phyloP scores from a whole-genome alignment of 2,113 vertebrate genomes.

The Brachionichthys hirsutus region DNA sequence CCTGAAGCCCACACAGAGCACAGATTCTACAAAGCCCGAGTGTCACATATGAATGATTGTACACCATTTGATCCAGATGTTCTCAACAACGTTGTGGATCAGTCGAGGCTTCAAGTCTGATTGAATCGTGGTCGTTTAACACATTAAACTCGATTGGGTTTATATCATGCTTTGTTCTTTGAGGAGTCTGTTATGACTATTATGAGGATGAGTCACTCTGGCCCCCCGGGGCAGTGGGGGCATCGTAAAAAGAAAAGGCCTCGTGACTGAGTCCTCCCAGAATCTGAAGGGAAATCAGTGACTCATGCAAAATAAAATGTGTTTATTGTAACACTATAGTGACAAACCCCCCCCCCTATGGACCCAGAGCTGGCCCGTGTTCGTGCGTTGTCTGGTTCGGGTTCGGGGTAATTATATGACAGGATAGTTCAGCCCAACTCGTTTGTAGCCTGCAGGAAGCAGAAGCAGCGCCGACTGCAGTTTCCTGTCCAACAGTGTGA shows the following conservation, averaged over 20 bases:
- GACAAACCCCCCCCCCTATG: no score
- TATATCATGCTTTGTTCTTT: no score
- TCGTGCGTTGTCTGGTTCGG: constrained; percentile 60
- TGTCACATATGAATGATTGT: constrained; percentile 29
- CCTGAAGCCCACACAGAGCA: constrained; percentile 20
- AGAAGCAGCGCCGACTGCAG: constrained; percentile 75
- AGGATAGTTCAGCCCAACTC: constrained; percentile 69
- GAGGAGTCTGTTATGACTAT: no score
- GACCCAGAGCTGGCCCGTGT: constrained; percentile 41
- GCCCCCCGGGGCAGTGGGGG: no score
- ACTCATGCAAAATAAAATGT: not conserved
- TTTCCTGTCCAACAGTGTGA: constrained; percentile 75
- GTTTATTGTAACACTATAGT: no score
- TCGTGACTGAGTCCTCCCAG: constrained; percentile 19
- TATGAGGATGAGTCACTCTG: no score
- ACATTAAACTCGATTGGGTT: no score
- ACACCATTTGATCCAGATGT: constrained; percentile 40
- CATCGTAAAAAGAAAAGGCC: no score
- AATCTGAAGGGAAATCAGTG: constrained; percentile 4
- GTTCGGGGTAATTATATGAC: constrained; percentile 75
- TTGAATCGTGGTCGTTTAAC: no score
- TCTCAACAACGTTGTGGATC: no score
- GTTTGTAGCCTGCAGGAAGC: constrained; percentile 78
- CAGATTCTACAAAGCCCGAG: constrained; percentile 21
- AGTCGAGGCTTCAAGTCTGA: no score